These are phyloP conservation scores for Oxyteleia sp. DNA, from an alignment of 2,888 invertebrate species.

Conservation along the genomic window DNA sequence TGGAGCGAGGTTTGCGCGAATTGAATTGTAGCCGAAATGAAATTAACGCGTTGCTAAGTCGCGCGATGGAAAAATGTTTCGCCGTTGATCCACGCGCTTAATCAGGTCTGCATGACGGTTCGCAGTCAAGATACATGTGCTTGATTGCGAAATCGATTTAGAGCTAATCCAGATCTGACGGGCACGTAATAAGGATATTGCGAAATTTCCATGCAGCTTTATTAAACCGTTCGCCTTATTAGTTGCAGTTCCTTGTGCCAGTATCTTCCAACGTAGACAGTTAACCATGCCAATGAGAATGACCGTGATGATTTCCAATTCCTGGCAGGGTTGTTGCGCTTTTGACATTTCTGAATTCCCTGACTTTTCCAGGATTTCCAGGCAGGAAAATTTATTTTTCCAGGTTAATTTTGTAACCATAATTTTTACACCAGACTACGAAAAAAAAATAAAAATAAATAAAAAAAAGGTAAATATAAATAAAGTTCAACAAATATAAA, in stretches of 20 bases:
- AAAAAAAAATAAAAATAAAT: no score
- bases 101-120: background rate
- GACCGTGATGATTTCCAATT: no score
- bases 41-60: background rate
- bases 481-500: no score
- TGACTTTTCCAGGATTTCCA: no score
- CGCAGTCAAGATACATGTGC: background rate
- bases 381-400: no score
- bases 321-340: no score
- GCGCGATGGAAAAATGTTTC: background rate
- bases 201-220: background rate
- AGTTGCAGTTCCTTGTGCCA: background rate
- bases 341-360: background rate
- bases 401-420: no score
- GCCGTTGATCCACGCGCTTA: background rate
- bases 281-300: background rate
- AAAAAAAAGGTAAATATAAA: no score
- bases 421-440: no score
- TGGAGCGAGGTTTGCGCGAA: background rate
- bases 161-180: slow-evolving; percentile 1
- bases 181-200: background rate
- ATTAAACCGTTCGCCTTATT: background rate
- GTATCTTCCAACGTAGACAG: background rate
- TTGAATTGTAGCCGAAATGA: background rate
- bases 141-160: background rate